These are phyloP conservation scores for Drosophila mauritiana DNA, from an alignment of 1,140 invertebrate species.

Conservation along the genomic window DNA sequence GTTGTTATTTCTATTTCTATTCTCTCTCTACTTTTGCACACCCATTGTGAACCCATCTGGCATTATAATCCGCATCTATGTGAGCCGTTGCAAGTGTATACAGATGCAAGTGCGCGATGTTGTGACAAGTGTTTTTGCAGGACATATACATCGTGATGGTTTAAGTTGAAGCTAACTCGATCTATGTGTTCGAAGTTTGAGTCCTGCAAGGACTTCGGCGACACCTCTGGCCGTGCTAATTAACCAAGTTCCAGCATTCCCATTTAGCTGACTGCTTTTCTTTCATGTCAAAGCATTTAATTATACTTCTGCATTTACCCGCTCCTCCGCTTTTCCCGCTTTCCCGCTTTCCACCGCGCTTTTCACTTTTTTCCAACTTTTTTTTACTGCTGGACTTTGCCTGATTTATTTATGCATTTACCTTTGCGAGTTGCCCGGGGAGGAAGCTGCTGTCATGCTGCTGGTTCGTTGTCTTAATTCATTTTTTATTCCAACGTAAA, in stretches of 20 bases:
- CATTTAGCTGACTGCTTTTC: slow-evolving; percentile 55
- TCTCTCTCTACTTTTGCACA: slow-evolving; percentile 17
- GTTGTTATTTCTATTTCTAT: slow-evolving; percentile 36
- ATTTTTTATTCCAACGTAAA: slow-evolving; percentile 79
- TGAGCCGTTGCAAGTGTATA: slow-evolving; percentile 17
- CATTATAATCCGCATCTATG: slow-evolving; percentile 56
- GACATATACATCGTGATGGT: neutral
- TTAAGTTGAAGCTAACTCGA: neutral
- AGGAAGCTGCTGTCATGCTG: slow-evolving; percentile 50
- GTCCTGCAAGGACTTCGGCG: slow-evolving; percentile 8
- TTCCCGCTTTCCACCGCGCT: neutral
- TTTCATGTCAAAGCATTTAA: slow-evolving; percentile 77
- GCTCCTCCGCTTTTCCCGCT: slow-evolving; percentile 10
- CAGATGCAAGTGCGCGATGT: slow-evolving; percentile 30
- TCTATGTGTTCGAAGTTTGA: neutral
- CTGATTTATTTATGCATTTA: slow-evolving; percentile 73
- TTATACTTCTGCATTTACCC: slow-evolving; percentile 48
- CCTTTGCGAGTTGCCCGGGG: slow-evolving; percentile 16
- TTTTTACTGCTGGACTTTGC: slow-evolving; percentile 25
- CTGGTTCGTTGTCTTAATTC: slow-evolving; percentile 72
- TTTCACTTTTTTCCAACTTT: slow-evolving; percentile 20
- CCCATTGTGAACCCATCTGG: slow-evolving; percentile 56
- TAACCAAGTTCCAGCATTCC: slow-evolving; percentile 34
- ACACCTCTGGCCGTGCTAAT: slow-evolving; percentile 41
- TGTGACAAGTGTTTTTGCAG: slow-evolving; percentile 46